These are phyloP conservation scores for Chionodraco myersi DNA, from an alignment of 2,113 vertebrate species.

Conservation along the genomic window DNA sequence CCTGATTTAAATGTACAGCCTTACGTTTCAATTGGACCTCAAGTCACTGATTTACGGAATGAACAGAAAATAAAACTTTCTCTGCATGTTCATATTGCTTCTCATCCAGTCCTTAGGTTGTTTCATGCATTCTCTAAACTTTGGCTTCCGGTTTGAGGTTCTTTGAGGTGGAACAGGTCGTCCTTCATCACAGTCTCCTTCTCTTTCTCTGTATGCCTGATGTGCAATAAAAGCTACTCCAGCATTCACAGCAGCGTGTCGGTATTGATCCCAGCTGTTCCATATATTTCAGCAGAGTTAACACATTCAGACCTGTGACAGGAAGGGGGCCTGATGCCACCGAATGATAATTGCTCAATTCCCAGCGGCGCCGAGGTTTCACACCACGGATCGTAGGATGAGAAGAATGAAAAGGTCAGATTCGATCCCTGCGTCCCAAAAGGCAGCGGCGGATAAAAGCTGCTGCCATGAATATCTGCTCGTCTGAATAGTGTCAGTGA, in stretches of 20 bases:
- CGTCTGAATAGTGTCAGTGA: no score
- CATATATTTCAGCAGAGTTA: conserved; percentile 23
- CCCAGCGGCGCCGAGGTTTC: conserved; percentile 26
- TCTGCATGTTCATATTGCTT: no score
- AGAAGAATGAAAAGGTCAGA: conserved; percentile 58
- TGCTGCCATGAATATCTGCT: neutral
- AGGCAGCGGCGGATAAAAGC: conserved; percentile 3
- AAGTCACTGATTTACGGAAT: no score
- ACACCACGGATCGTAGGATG: conserved; percentile 21
- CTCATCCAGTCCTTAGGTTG: no score
- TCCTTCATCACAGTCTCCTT: no score
- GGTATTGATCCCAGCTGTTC: conserved; percentile 33
- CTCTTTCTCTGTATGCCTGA: no score
- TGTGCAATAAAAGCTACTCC: neutral
- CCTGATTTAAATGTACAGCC: no score
- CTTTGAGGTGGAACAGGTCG: no score
- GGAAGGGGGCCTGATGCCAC: neutral
- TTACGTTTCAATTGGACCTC: no score
- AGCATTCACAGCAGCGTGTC: conserved; percentile 40
- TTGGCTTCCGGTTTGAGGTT: no score
- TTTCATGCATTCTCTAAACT: no score
- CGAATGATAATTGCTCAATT: conserved; percentile 37
- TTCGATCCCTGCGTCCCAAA: conserved; percentile 10
- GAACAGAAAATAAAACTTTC: no score
- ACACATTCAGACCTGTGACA: conserved; percentile 37